Evolutionary conservation across 2,888 invertebrate species (phyloP).

Genomic region (Catocala sponsa): DNA sequence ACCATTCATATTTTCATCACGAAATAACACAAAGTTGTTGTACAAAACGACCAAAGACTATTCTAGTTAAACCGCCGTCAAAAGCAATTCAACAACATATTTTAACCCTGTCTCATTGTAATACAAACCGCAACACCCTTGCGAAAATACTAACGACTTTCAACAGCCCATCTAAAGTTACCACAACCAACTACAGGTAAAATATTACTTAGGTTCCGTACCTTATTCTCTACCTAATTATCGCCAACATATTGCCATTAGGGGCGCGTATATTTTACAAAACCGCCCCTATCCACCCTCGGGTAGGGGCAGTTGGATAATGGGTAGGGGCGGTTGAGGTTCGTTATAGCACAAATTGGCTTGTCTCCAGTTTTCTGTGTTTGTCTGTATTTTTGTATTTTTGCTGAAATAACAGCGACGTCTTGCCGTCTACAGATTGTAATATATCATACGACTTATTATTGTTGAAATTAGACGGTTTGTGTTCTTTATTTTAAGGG

Average conservation of each 20-base stretch:
- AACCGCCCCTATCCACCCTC: constrained; percentile 8
- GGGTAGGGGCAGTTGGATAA: constrained; percentile 14
- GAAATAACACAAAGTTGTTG: too few relatives aligned
- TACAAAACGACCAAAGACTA: not conserved
- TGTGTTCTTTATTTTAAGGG: constrained; percentile 6
- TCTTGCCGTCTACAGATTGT: constrained; percentile 52
- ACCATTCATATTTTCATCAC: too few relatives aligned
- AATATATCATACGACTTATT: constrained; percentile 57
- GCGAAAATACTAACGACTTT: constrained; percentile 1
- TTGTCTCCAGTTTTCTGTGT: constrained; percentile 60
- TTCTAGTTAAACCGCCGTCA: not conserved
- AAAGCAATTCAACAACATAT: constrained; percentile 2
- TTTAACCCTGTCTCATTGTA: not conserved
- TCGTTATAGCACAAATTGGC: constrained; percentile 69
- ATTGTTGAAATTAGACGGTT: constrained; percentile 51
- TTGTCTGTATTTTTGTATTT: constrained; percentile 43
- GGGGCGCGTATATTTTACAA: constrained; percentile 47
- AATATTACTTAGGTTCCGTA: constrained; percentile 18
- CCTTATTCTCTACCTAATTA: constrained; percentile 53
- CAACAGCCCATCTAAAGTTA: constrained; percentile 1
- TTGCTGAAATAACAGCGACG: constrained; percentile 60
- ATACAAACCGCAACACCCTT: constrained; percentile 1
- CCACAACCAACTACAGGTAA: constrained; percentile 12
- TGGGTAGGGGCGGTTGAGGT: constrained; percentile 32
- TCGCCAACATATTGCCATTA: constrained; percentile 52